Evolutionary conservation across 2,797 vertebrate genomes (phyloP).

Genomic region (Lutjanus campechanus): DNA sequence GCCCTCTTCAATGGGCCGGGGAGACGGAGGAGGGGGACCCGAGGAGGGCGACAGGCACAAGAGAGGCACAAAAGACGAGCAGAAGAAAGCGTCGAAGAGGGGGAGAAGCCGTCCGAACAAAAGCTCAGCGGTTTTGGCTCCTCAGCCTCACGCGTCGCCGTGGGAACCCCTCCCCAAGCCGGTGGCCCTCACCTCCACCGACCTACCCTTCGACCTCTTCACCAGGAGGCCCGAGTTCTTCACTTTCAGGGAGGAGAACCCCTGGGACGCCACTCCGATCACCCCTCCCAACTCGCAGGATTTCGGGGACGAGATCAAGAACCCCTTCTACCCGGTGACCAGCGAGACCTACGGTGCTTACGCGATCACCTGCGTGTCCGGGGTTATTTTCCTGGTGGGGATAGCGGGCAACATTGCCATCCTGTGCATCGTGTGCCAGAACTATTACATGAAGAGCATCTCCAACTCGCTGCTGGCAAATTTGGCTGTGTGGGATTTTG

Average conservation of each 20-base stretch:
- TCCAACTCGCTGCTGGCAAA: constrained; percentile 98
- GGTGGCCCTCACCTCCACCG: constrained; percentile 84
- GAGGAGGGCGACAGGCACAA: constrained; percentile 80
- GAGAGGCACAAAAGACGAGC: constrained; percentile 84
- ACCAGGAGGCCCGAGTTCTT: constrained; percentile 82
- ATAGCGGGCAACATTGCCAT: constrained; percentile 96
- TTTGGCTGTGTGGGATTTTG: constrained; percentile 97
- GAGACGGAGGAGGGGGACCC: constrained; percentile 58
- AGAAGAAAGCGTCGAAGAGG: constrained; percentile 81
- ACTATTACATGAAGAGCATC: constrained; percentile 99
- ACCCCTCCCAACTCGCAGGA: constrained; percentile 85
- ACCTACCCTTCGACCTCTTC: constrained; percentile 83
- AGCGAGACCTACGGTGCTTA: constrained; percentile 95
- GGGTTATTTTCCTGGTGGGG: constrained; percentile 94
- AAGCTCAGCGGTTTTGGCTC: constrained; percentile 58
- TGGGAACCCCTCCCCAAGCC: constrained; percentile 85
- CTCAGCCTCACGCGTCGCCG: constrained; percentile 69
- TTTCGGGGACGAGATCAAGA: constrained; percentile 88
- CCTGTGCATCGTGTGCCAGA: constrained; percentile 98
- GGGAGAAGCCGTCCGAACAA: constrained; percentile 77
- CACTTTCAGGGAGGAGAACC: constrained; percentile 85
- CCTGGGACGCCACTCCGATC: constrained; percentile 87
- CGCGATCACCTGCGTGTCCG: constrained; percentile 92
- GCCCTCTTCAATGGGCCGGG: constrained; percentile 72
- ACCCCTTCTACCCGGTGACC: constrained; percentile 96